Base-by-base conservation (phyloP, 2,797 vertebrate genomes). In the Pterois miles region DNA sequence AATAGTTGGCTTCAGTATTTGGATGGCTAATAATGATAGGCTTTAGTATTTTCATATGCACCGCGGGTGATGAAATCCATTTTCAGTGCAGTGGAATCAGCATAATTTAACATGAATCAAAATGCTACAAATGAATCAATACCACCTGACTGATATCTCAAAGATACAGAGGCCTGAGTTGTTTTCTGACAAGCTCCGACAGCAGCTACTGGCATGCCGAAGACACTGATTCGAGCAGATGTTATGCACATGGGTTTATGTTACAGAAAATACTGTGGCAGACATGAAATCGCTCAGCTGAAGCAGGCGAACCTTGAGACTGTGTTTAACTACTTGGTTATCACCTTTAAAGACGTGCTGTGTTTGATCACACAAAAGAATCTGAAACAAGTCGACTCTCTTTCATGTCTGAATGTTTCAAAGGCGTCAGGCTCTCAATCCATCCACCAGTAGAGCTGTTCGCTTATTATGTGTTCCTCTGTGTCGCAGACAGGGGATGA, bases 381-480 rank as follows among this genome's bases (percentile, higher is more conserved):
- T 72, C 73, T 74, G 62, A 83, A 89, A 79, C 70, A 78, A 81
- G 74, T 78, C 12, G 22, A 66, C 75, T 81, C 50, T 62, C 86
- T 91, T 93, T 92, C 81, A 90, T 90, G 85, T 87, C 74, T 16
- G 48, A 87, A 68, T 22, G 23, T 86, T 87, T 91, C 88, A 89
- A 86, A 91, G 82, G 63, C 76, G 34, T 66, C 65, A 8, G 48
- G 31, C 34, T 60, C 52, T 67, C 65, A 54, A 50, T 71, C 71
- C 64, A 62, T 74, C 62, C 70, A 40, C 73, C 80, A 72, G 76
- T 73, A 43, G 71, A 87, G 76, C 74, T 71, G 16, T 77, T 65
- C 67, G 50, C 83, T 69, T 86, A 86, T 90, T 86, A 80, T 83
- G 71, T 85, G 83, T 78, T 87, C 71, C 77, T 85, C 80, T 79